Evolutionary conservation across 2,113 vertebrate genomes (phyloP).

Genomic region (Phrynosoma blainvillii): DNA sequence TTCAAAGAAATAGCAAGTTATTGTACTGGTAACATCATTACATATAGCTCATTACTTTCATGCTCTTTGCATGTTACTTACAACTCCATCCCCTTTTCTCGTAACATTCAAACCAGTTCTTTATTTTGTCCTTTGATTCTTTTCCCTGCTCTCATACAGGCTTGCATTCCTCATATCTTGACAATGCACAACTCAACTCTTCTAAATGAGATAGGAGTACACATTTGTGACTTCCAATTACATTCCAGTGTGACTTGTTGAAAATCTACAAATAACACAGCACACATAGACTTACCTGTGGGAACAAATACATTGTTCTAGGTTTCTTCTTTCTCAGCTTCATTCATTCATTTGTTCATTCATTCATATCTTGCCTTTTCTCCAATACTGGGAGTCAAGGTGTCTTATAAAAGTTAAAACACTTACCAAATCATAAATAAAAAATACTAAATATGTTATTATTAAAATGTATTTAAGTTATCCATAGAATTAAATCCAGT

Average conservation of each 20-base stretch:
- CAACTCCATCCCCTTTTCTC: background rate
- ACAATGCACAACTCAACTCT: background rate
- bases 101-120: background rate
- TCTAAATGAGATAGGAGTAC: background rate
- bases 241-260: background rate
- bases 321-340: too few relatives aligned
- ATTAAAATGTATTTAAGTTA: constrained; percentile 25
- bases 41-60: too few relatives aligned
- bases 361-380: too few relatives aligned
- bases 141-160: background rate
- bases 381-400: too few relatives aligned
- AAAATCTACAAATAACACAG: too few relatives aligned
- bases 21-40: too few relatives aligned
- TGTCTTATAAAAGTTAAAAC: too few relatives aligned
- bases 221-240: background rate
- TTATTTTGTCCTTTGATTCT: background rate
- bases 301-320: too few relatives aligned
- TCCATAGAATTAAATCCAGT: constrained; percentile 34
- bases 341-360: too few relatives aligned
- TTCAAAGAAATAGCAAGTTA: too few relatives aligned
- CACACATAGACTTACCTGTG: too few relatives aligned
- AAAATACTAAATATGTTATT: constrained; percentile 40
- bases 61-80: too few relatives aligned
- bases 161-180: background rate
- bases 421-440: constrained; percentile 29